Evolutionary conservation across 2,888 invertebrate genomes (phyloP).

Genomic region (Noctua comes): DNA sequence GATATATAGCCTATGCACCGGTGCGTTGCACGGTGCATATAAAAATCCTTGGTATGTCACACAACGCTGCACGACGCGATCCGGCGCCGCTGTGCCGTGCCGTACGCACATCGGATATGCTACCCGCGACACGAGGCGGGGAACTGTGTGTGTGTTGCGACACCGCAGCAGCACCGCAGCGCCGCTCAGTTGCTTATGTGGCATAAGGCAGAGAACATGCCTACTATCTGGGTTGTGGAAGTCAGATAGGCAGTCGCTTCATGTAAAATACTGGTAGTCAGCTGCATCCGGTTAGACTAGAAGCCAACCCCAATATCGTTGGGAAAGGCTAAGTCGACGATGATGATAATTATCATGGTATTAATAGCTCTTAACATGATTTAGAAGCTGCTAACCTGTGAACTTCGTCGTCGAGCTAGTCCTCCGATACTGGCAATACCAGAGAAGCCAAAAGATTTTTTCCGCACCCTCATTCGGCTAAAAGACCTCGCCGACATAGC

Average conservation of each 20-base stretch:
- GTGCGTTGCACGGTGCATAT: background rate
- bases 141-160: too few species aligned
- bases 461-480: conserved; percentile 79
- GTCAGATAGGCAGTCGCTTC: background rate
- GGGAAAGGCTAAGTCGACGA: background rate
- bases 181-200: too few species aligned
- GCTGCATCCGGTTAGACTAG: background rate
- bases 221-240: background rate
- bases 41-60: background rate
- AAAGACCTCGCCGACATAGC: conserved; percentile 24
- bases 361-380: background rate
- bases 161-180: too few species aligned
- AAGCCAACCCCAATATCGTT: background rate
- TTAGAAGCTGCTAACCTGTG: conserved; percentile 69
- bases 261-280: background rate
- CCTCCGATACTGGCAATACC: conserved; percentile 78
- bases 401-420: conserved; percentile 72
- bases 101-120: too few species aligned
- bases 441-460: conserved; percentile 78
- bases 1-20: background rate
- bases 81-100: too few species aligned
- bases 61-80: too few species aligned
- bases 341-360: background rate
- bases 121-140: too few species aligned
- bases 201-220: too few species aligned